Evolutionary conservation across 2,888 invertebrate genomes (phyloP).

Genomic region (Helobdella robusta): DNA sequence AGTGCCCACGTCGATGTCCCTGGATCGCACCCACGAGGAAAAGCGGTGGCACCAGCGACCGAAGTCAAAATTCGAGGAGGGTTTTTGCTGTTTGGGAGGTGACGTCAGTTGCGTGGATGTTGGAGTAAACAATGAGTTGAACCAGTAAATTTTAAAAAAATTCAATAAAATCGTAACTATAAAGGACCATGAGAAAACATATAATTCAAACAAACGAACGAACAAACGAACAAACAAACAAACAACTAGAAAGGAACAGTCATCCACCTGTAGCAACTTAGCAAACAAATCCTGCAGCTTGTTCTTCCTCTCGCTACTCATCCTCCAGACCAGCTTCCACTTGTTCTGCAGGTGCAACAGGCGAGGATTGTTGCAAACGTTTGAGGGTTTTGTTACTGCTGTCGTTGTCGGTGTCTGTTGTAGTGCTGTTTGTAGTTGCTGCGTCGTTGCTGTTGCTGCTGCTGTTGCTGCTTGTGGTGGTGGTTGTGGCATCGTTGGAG

Average conservation of each 20-base stretch:
- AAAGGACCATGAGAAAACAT: too few species aligned
- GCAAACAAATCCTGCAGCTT: slow-evolving; percentile 46
- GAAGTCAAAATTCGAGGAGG: slow-evolving; percentile 50
- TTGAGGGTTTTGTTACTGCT: not conserved
- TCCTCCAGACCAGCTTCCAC: slow-evolving; percentile 47
- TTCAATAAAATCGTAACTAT: not conserved
- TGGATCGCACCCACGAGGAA: slow-evolving; percentile 47
- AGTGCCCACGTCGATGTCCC: slow-evolving; percentile 48
- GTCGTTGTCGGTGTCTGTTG: not conserved
- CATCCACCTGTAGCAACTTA: slow-evolving; percentile 44
- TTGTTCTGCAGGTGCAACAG: slow-evolving; percentile 44
- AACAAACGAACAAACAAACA: too few species aligned
- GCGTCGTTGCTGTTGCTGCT: too few species aligned
- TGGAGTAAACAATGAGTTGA: too few species aligned
- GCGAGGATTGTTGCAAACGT: slow-evolving; percentile 36
- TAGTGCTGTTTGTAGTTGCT: not conserved
- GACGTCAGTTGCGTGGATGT: too few species aligned
- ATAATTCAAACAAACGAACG: too few species aligned
- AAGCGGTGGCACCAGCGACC: slow-evolving; percentile 47
- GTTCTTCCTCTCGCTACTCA: slow-evolving; percentile 48
- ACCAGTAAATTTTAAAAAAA: not conserved
- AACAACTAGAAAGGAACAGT: too few species aligned
- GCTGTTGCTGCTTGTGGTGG: too few species aligned
- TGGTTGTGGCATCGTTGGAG: too few species aligned
- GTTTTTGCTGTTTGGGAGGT: too few species aligned